Evolutionary conservation across 2,113 vertebrate species (phyloP), one percentile per base, ranked within the genome.

Genomic region (Gasterosteus aculeatus): DNA sequence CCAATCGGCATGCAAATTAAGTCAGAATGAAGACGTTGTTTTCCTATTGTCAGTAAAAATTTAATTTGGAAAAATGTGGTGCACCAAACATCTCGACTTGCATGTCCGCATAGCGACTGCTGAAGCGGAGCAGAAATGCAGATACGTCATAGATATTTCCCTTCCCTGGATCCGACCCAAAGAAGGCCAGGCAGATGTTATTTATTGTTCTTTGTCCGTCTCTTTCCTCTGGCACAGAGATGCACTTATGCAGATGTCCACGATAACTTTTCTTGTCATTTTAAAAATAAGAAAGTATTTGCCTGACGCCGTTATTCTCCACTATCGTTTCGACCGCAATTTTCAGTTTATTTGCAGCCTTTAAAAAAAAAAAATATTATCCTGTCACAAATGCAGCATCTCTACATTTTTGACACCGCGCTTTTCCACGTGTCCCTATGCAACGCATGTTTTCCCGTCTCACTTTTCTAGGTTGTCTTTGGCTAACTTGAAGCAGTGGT

Each of bases 191-290:
- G 88, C 92, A 93, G 92, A 92, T 93, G 92, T 92, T 91, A 89
- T 91, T 91, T 90, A 91, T 91, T 92, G 88, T 90, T 91, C 89
- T 92, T 91, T 93, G 88, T 92, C 90, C 80, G 51, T 84, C 56
- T 86, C 74, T 80, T 77, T 87, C 92, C 87, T 87, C 61, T 0
- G 86, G 88, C 86, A 91, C 69, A 58, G 69, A 67, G 73, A 78
- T 75, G 62, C 84, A 86, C 89, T 90, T 82, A 88, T 85, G 88
- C 91, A 92, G 89, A 92, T 92, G 90, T 92, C 88, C 85, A 85
- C 78, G 85, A 82, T 87, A 90, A 91, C 69, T 85, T 86, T 78
- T 53, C 46, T 16, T 78, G 80, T 84, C 70, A 35, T 77, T 72
- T 42, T 1, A 35, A 35, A 56, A 29, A 31, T 15, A 14, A 31